Evolutionary conservation across 2,797 vertebrate species (phyloP), one percentile per base, ranked within the genome.

Genomic region (Artibeus lituratus): DNA sequence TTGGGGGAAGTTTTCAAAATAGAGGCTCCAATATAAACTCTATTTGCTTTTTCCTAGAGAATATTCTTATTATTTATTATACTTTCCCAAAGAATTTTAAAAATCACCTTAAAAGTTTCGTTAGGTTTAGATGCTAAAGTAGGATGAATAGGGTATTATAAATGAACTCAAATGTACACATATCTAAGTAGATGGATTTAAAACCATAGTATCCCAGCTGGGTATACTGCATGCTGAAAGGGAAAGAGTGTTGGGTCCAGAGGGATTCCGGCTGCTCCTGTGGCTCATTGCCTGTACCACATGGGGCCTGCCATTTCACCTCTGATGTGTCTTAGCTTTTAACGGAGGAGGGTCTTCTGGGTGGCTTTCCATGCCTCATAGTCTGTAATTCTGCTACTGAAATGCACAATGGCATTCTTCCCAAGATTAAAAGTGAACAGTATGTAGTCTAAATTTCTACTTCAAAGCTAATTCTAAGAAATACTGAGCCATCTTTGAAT

Each of bases 1-100:
- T 86, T 84, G 59, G 42, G 29, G 77, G 55, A 55, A 29, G 5
- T 94, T 96, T 96, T 87, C 55, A 91, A 96, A 76, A 85, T 77
- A 82, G 39, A 67, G 65, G 3, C 3, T 82, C 39, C 69, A n/a
- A 39, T 78, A 67, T 86, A 90, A 90, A 59, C 14, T 86, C 22
- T 81, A 32, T 42, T 53, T 93, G 24, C 14, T 57, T 91, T 69
- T 26, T 51, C 51, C 24, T 51, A 72, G 32, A 94, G 47, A 83
- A 91, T 92, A 77, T 76, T 51, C 18, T 21, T 49, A 77, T 74
- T 47, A 47, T 53, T 90, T 77, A 74, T 35, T 69, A 88, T 70
- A 35, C 83, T n/a, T 72, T 73, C 37, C 42, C 21, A 44, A 14
- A 42, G 26, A 78, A 78, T 69, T 49, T 86, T 70, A 88, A 90